These are phyloP conservation scores for Phoronis australis DNA, from an alignment of 2,888 invertebrate species.

Conservation along the genomic window DNA sequence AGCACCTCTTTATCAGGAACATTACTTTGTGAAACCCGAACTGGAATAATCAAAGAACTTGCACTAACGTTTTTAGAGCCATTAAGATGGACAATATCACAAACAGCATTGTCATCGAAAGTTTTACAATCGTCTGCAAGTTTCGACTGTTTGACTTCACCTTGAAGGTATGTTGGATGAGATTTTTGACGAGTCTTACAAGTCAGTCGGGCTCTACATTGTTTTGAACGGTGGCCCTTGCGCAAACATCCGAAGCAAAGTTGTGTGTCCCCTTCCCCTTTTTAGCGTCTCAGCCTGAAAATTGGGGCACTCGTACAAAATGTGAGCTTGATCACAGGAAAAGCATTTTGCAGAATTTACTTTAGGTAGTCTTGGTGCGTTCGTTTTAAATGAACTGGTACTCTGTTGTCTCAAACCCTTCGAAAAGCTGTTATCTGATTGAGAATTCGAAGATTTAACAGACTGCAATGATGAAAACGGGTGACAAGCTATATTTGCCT, in stretches of 20 bases:
- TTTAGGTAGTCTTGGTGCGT: no score
- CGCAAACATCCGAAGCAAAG: slow-evolving; percentile 22
- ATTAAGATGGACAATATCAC: slow-evolving; percentile 3
- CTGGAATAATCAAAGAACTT: slow-evolving; percentile 17
- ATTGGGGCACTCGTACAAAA: slow-evolving; percentile 8
- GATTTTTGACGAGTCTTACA: slow-evolving; percentile 13
- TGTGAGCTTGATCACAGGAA: slow-evolving; percentile 9
- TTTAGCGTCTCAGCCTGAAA: slow-evolving; percentile 9
- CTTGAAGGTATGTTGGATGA: slow-evolving; percentile 19
- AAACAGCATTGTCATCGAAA: not conserved
- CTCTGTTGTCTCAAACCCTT: not conserved
- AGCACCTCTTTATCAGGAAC: slow-evolving; percentile 16
- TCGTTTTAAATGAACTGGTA: not conserved
- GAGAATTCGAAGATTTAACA: not conserved
- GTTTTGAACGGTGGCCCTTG: slow-evolving; percentile 15
- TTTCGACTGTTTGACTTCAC: slow-evolving; percentile 2
- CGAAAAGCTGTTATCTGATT: not conserved
- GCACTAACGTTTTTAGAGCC: not conserved
- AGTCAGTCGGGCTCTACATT: slow-evolving; percentile 10
- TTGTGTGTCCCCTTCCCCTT: slow-evolving; percentile 9
- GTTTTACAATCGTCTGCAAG: not conserved
- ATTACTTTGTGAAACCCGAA: slow-evolving; percentile 13
- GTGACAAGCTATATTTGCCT: slow-evolving; percentile 15
- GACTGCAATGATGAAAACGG: slow-evolving; percentile 11
- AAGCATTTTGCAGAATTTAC: not conserved